Base-by-base conservation (phyloP, 2,888 invertebrate species). In the Tuta absoluta region DNA sequence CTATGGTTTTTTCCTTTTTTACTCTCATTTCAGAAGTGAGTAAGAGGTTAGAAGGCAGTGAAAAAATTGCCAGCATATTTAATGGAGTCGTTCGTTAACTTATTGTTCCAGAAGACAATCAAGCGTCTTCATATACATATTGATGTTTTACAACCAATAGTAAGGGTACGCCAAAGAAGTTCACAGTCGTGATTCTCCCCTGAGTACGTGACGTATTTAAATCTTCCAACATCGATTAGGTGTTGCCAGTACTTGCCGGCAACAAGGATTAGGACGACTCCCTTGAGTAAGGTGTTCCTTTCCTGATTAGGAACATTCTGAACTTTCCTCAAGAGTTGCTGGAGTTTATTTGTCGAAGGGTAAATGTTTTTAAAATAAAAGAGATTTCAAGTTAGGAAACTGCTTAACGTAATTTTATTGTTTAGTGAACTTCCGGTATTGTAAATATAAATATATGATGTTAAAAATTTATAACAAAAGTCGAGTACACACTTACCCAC, bases 181-280 rank as follows among this genome's bases (percentile, higher is more conserved):
- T 72, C 57, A 63, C 69, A 72, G 64, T 70, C 73, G 70, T 69
- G 61, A 65, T 66, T 69, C 68, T 72, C 73, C 73, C 70, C 65
- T 59, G 65, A 69, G 74, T 75, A 78, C 82, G 84, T 84, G 84
- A 78, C 79, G 75, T 72, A 72, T 80, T 81, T 83, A 81, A 81
- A 80, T 80, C 78, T 75, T 80, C 71, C 76, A 77, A 68, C 71
- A 72, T 76, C 75, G 77, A 78, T 80, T 79, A 75, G 75, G 72
- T 74, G 74, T 70, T 72, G 67, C 65, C 68, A 68, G 67, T n/a
- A n/a, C n/a, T n/a, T n/a, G n/a, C n/a, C n/a, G n/a, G n/a, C 49
- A 37, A 38, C 33, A 62, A 24, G 51, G 37, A 59, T 59, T 59
- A 60, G 19, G 14, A 12, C 24, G 53, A 14, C 4, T 24, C 53